Evolutionary conservation across 1,140 invertebrate species (phyloP).

Genomic region (Chironomus striatipennis): DNA sequence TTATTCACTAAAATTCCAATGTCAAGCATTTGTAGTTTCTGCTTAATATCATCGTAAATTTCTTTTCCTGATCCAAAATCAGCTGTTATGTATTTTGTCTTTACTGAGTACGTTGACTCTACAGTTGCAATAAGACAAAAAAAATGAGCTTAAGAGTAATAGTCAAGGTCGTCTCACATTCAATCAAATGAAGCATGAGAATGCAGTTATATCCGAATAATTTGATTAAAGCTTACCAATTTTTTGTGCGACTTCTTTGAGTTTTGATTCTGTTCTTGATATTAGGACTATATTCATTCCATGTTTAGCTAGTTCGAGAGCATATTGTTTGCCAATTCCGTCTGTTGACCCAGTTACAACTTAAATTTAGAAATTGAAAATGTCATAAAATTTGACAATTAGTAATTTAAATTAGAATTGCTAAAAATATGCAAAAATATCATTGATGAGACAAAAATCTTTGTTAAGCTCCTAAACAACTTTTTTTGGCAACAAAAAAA

Average conservation of each 20-base stretch:
- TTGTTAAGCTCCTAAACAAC: too few relatives aligned
- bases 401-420: not conserved
- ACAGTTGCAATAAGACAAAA: constrained; percentile 24
- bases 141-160: not conserved
- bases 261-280: constrained; percentile 68
- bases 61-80: constrained; percentile 69
- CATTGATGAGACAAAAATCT: too few relatives aligned
- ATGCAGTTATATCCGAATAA: too few relatives aligned
- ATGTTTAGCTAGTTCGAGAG: constrained; percentile 66
- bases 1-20: constrained; percentile 87
- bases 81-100: constrained; percentile 66
- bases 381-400: not conserved
- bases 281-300: constrained; percentile 80
- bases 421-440: not conserved
- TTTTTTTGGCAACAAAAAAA: too few relatives aligned
- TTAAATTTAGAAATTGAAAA: constrained; percentile 34
- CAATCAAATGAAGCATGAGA: too few relatives aligned
- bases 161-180: too few relatives aligned
- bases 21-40: constrained; percentile 59
- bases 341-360: constrained; percentile 87
- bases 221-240: constrained; percentile 52
- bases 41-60: constrained; percentile 57
- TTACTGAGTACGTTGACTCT: constrained; percentile 53
- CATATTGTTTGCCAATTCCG: constrained; percentile 87
- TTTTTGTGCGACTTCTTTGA: constrained; percentile 60